phyloP scores from a whole-genome alignment of 1,140 invertebrate genomes.

The Drosophila baimaii region DNA sequence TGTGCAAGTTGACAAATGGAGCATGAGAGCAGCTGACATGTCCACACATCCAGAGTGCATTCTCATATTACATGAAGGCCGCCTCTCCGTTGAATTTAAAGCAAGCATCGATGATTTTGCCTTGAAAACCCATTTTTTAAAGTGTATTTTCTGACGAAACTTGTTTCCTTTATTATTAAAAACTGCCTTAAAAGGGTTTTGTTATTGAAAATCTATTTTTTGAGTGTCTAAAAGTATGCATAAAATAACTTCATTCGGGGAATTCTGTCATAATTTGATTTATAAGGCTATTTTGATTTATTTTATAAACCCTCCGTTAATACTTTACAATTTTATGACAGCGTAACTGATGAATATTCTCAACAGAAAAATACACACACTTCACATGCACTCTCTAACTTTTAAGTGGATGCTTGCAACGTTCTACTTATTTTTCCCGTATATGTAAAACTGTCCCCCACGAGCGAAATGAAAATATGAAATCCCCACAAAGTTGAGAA shows the following conservation, averaged over 20 bases:
- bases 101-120: neutral
- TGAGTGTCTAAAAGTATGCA: neutral
- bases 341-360: neutral
- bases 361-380: neutral
- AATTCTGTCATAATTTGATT: neutral
- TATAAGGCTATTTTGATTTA: too few relatives aligned
- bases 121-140: neutral
- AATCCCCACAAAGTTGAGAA: conserved; percentile 13
- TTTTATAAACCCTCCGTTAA: too few relatives aligned
- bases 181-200: too few relatives aligned
- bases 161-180: too few relatives aligned
- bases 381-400: neutral
- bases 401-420: neutral
- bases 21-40: conserved; percentile 70
- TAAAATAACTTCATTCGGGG: neutral
- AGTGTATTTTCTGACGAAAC: neutral
- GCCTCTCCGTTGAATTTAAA: neutral
- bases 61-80: conserved; percentile 23
- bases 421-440: neutral
- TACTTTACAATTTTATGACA: neutral
- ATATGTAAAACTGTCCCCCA: neutral
- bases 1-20: conserved; percentile 70
- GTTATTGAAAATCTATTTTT: neutral
- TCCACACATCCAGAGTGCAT: conserved; percentile 32
- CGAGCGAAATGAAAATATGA: conserved; percentile 2